phyloP scores from a whole-genome alignment of 2,888 invertebrate genomes.

The Exephanes ischioxanthus region DNA sequence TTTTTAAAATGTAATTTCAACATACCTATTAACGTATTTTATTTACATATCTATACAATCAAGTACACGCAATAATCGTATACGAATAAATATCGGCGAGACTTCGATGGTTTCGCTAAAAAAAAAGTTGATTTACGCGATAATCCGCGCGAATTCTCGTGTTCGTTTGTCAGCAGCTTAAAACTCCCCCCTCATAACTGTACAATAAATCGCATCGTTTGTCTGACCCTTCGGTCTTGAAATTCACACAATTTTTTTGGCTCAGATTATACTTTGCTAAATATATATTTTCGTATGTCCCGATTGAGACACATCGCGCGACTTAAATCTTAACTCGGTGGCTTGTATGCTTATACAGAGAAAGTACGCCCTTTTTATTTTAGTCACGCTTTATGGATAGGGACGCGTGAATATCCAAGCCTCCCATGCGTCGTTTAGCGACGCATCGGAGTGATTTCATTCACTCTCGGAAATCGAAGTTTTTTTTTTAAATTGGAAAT shows the following conservation, averaged over 20 bases:
- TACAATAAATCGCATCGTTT: slow-evolving; percentile 38
- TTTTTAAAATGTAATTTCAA: slow-evolving; percentile 9
- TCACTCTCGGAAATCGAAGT: background rate
- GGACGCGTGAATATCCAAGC: background rate
- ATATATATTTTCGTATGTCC: background rate
- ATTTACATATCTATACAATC: slow-evolving; percentile 65
- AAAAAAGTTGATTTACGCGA: slow-evolving; percentile 8
- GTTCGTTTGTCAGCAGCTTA: slow-evolving; percentile 41
- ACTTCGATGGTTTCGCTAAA: slow-evolving; percentile 42
- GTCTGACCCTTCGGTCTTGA: background rate
- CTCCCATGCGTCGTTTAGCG: background rate
- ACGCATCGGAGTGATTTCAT: background rate
- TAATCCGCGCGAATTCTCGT: slow-evolving; percentile 16
- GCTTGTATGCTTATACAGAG: background rate
- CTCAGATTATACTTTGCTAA: slow-evolving; percentile 30
- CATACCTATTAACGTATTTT: slow-evolving; percentile 46
- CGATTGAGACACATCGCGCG: background rate
- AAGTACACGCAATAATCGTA: slow-evolving; percentile 46
- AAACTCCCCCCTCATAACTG: slow-evolving; percentile 12
- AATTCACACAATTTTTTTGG: slow-evolving; percentile 22
- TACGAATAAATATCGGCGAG: slow-evolving; percentile 41
- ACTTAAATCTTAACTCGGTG: background rate
- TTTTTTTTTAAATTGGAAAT: background rate
- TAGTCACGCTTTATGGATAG: background rate
- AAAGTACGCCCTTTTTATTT: background rate